These are phyloP conservation scores for Emydura subglobosa DNA, from an alignment of 2,113 vertebrate genomes.

Conservation along the genomic window DNA sequence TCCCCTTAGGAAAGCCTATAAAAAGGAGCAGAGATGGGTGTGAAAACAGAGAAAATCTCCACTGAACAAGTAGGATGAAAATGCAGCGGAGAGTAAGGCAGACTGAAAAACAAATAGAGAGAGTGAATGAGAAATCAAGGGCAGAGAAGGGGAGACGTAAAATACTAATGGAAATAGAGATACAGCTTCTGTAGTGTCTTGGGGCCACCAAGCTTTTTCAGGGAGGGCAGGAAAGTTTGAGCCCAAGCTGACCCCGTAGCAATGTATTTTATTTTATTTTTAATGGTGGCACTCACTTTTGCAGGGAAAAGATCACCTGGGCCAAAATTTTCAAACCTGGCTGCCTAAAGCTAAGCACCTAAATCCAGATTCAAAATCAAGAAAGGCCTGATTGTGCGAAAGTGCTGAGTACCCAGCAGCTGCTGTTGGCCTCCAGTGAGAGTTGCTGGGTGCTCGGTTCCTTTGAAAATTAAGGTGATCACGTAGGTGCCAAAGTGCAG, in stretches of 20 bases:
- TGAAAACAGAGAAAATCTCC: constrained; percentile 2
- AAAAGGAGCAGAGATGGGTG: neutral
- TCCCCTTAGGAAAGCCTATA: neutral
- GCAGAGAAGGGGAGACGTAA: neutral
- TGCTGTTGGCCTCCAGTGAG: neutral
- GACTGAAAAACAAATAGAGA: neutral
- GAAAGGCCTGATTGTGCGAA: neutral
- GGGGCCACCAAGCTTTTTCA: neutral
- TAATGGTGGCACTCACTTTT: neutral
- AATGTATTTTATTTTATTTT: neutral
- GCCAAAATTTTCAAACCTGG: neutral
- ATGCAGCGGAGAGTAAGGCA: neutral
- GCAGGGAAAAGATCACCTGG: neutral
- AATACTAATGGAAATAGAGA: neutral
- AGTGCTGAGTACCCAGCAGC: neutral
- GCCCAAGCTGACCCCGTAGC: neutral
- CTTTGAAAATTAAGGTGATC: neutral
- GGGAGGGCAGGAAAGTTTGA: neutral
- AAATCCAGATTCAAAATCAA: neutral
- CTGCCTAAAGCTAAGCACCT: neutral
- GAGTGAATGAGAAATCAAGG: neutral
- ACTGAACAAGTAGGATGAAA: neutral
- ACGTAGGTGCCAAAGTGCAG: neutral
- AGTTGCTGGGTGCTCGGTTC: neutral
- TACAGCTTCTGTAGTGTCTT: neutral